Evolutionary conservation across 2,888 invertebrate species (phyloP).

Genomic region (Orchestes rusci): DNA sequence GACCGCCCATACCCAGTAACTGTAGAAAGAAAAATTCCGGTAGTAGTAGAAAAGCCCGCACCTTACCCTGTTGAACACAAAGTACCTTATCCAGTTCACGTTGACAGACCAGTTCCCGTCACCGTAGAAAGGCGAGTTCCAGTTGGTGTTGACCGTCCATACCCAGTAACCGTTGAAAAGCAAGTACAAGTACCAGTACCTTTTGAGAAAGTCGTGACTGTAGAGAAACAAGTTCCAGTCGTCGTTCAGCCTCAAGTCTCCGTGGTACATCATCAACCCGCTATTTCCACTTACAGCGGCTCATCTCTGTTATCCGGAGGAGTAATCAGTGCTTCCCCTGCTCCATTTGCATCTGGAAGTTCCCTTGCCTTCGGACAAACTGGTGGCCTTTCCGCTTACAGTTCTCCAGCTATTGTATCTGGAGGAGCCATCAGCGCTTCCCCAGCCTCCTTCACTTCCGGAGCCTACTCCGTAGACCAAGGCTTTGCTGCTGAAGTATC

Average conservation of each 20-base stretch:
- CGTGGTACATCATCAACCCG: conserved; percentile 2
- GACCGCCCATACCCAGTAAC: conserved; percentile 16
- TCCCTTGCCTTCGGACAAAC: not conserved
- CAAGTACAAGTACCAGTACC: conserved; percentile 18
- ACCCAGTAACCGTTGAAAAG: conserved; percentile 16
- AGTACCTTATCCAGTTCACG: conserved; percentile 21
- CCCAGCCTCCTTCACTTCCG: not conserved
- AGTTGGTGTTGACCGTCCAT: conserved; percentile 15
- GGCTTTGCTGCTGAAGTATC: no score
- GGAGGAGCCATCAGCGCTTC: not conserved
- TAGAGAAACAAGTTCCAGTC: conserved; percentile 18
- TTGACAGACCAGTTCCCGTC: conserved; percentile 20
- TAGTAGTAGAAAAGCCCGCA: no score
- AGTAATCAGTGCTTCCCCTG: not conserved
- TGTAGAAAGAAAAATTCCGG: conserved; percentile 14
- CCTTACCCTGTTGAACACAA: conserved; percentile 20
- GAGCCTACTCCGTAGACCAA: no score
- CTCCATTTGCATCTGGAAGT: not conserved
- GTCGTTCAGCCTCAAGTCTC: conserved; percentile 1
- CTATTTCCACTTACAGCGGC: not conserved
- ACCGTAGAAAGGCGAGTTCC: conserved; percentile 19
- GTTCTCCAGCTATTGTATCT: no score
- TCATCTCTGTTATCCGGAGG: no score
- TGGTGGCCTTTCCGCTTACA: not conserved
- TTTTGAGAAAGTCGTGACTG: conserved; percentile 13